These are phyloP conservation scores for Narcine bancroftii DNA, from an alignment of 2,113 vertebrate genomes.

Conservation along the genomic window DNA sequence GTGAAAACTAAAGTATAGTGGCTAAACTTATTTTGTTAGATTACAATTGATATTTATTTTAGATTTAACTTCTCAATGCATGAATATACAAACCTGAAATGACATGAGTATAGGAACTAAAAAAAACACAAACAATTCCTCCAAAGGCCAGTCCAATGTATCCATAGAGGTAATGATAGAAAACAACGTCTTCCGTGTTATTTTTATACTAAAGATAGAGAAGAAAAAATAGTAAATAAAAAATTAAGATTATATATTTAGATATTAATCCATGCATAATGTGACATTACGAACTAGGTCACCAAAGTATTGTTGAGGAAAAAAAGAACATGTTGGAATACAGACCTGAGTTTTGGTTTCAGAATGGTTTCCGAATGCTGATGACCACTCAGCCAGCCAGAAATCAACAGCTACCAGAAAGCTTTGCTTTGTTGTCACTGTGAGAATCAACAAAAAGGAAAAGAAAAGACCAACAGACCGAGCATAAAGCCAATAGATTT, in stretches of 20 bases:
- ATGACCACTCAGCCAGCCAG: constrained; percentile 29
- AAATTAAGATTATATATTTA: background rate
- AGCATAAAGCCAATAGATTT: constrained; percentile 17
- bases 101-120: constrained; percentile 25
- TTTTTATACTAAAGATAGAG: background rate
- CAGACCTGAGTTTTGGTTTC: background rate
- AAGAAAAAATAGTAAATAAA: background rate
- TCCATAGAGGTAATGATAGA: constrained; percentile 5
- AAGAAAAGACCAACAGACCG: background rate
- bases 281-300: background rate
- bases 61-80: background rate
- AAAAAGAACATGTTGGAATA: background rate
- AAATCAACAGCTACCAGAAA: constrained; percentile 32
- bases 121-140: background rate
- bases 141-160: constrained; percentile 14
- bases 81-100: constrained; percentile 26
- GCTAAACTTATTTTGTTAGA: background rate
- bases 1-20: background rate
- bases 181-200: background rate
- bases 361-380: background rate
- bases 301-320: background rate
- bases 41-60: background rate
- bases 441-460: background rate
- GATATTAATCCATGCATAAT: background rate
- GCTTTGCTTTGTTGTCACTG: constrained; percentile 9